Base-by-base conservation (phyloP, 2,797 vertebrate species). In the Capromys pilorides region DNA sequence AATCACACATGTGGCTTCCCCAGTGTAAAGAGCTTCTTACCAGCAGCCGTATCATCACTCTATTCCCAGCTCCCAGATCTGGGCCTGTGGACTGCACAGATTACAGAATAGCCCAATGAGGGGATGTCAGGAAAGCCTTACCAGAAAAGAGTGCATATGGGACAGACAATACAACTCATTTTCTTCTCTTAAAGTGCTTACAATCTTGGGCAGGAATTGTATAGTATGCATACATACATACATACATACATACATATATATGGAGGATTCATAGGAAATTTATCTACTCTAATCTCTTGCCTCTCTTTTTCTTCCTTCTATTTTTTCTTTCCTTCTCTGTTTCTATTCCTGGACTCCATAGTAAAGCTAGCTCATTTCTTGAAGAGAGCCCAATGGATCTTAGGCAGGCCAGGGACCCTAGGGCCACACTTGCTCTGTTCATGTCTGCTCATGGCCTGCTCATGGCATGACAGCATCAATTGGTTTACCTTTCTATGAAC, bases 181-280 rank as follows among this genome's bases (percentile, higher is more conserved):
- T 91, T 85, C 86, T 94, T 16, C 18, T 59, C n/a, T 71, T 61
- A 13, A 86, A 69, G 57, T 45, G 69, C n/a, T 95, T 84, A 26
- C 7, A 51, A 14, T 54, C 66, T 90, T 79, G 21, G 36, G 21
- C n/a, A n/a, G 45, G 66, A 75, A 69, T 61, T 45, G 62, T 33
- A 12, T 39, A 26, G 0, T 93, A 16, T 87, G 10, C 9, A 5
- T 19, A 31, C 18, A 41, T 26, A 28, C 21, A 3, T 41, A 73
- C 9, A 5, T 19, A 31, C 18, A 41, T 26, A 28, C 21, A 3
- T 41, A 73, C 41, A 22, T 61, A n/a, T 13, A 11, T 75, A 75
- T 26, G 36, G 39, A 66, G 41, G 73, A 51, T 51, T 10, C 49
- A 19, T 33, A 54, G 71, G 66, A 93, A 80, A 62, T 93, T 86